These are phyloP conservation scores for Holothuria leucospilota DNA, from an alignment of 53 echinoderm and acorn worm species.

Conservation along the genomic window DNA sequence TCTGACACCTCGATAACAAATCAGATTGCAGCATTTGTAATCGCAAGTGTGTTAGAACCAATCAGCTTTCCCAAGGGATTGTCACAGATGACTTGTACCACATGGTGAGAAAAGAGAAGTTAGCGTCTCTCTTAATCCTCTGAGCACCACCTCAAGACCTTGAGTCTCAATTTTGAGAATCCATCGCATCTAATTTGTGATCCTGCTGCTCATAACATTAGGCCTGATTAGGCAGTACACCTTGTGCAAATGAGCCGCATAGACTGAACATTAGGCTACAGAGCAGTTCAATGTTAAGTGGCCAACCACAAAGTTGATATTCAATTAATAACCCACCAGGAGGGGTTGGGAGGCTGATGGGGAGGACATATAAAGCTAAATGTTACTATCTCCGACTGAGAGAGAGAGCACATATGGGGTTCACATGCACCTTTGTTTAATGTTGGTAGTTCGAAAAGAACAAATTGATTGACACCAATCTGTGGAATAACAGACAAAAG, in stretches of 20 bases:
- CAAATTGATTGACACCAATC: constrained; percentile 10
- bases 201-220: constrained; percentile 45
- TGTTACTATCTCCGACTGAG: constrained; percentile 26
- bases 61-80: constrained; percentile 1
- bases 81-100: constrained; percentile 13
- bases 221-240: constrained; percentile 41
- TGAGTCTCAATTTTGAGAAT: constrained; percentile 28
- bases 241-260: constrained; percentile 8
- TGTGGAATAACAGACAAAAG: neutral
- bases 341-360: neutral
- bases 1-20: constrained; percentile 21
- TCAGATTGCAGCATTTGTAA: constrained; percentile 24
- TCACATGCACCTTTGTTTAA: constrained; percentile 40
- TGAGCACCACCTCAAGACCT: constrained; percentile 38
- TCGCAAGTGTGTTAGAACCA: constrained; percentile 17
- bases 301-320: constrained; percentile 21
- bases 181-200: constrained; percentile 31
- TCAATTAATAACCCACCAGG: constrained; percentile 41
- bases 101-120: constrained; percentile 20
- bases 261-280: constrained; percentile 26
- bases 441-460: neutral
- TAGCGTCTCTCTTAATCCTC: constrained; percentile 35
- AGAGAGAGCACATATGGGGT: constrained; percentile 42
- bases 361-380: constrained; percentile 3
- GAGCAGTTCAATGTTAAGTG: neutral